Evolutionary conservation across 1,140 invertebrate species (phyloP), one percentile per base, ranked within the genome.

Genomic region (Vollenhovia emeryi): DNA sequence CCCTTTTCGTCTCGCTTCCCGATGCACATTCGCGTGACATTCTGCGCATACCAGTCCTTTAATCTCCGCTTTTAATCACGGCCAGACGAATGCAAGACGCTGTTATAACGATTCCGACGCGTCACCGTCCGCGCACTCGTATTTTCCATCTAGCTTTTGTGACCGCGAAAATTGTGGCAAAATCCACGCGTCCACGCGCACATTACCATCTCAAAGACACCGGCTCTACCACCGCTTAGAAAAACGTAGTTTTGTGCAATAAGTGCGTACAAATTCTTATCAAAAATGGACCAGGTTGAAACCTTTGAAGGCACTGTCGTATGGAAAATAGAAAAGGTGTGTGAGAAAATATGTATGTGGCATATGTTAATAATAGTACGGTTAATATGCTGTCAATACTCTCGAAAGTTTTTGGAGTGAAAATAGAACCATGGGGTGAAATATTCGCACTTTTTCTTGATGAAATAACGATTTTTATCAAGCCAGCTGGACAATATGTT

Each of bases 1-100:
- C 50, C 52, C 45, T 24, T 40, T 21, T 36, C 11, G n/a, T 62
- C 21, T 66, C 43, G 57, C 52, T 8, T 13, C 6, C 13, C 7
- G 11, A 69, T 11, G 27, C 11, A 21, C 27, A 55, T 50, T 27
- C 33, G 7, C 33, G 9, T 8, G 24, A 9, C 27, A 45, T 43
- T 36, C 5, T 15, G 1, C 21, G 24, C 4, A 15, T 40, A 13
- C 59, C 21, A 8, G 8, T 33, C 36, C 60, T 89, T 89, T 86
- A 90, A 89, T 87, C 89, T 87, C 50, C n/a, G 45, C 82, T 91
- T 89, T 89, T 73, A 86, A 89, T 89, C 73, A 83, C 27, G 57
- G 8, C 18, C 30, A 7, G 11, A 36, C 55, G 13, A 36, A 24
- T 21, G 74, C 45, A 40, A 87, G 68, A 48, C 45, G 11, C 7